Base-by-base conservation (phyloP, 2,888 invertebrate genomes). In the Fragum fragum region DNA sequence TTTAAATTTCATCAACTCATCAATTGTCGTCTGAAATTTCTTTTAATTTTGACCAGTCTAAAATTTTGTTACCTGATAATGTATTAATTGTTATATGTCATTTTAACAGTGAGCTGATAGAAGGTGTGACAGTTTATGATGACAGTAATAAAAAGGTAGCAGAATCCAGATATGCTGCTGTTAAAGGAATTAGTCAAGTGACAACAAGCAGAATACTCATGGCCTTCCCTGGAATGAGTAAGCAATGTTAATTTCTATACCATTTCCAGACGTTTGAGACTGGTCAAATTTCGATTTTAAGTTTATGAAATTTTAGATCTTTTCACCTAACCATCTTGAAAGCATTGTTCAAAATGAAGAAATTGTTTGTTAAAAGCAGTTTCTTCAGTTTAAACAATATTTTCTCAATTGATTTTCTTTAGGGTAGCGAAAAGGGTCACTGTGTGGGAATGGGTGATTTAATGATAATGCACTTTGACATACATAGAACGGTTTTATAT, bases 141-240 rank as follows among this genome's bases (percentile, higher is more conserved):
- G 96, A 96, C 63, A 96, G 97, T 66, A 97, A 97, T 47, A 96
- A 96, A 75, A 96, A 96, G 83, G 93, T 98, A n/a, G 96, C 90
- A n/a, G 87, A 91, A 95, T 74, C 94, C 0, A 88, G 93, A 94
- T 95, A 94, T 73, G 96, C 99, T 0, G 99, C 99, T 0, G 95
- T 95, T 72, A 96, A 96, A 85, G 99, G 99, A n/a, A 99, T 99
- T 82, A 95, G 96, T 0, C 97, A 98, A 86, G 99, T 99, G 3
- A 97, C 97, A 73, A 91, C 98, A 5, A 98, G 98, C 73, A 96
- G 99, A 89, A 96, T 99, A 81, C 95, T 96, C 68, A 99, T 99
- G 98, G 98, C 98, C 0, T 94, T 97, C 28, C 99, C 99, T 5
- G 98, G 98, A 74, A 94, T 94, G 94, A 86, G 94, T 94, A 85